Evolutionary conservation across 2,113 vertebrate genomes (phyloP).

Genomic region (Myocastor coypus): DNA sequence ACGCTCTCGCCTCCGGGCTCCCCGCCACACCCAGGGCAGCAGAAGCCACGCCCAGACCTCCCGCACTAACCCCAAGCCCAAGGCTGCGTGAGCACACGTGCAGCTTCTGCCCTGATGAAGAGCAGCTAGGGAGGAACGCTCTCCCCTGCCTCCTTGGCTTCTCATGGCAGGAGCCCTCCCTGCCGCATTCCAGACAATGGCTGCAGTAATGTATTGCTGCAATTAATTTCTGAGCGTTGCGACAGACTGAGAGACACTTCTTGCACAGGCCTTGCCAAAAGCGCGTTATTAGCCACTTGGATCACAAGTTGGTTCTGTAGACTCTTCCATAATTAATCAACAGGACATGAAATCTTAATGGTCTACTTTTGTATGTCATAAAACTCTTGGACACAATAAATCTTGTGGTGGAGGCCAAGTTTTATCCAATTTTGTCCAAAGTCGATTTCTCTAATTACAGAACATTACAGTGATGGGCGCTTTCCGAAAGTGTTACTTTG

Average conservation of each 20-base stretch:
- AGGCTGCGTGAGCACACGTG: rapidly evolving
- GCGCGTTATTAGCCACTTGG: not conserved
- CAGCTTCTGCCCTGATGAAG: not conserved
- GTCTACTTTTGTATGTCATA: not conserved
- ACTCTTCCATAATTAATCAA: conserved; percentile 1
- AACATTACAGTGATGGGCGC: not conserved
- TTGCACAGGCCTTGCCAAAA: conserved; percentile 14
- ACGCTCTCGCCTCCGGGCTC: not conserved
- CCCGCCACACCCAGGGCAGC: not conserved
- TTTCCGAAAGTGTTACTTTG: not conserved
- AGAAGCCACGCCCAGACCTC: not conserved
- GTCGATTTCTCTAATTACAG: conserved; percentile 26
- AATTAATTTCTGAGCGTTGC: conserved; percentile 43
- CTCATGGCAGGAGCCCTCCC: not conserved
- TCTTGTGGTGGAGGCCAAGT: not conserved
- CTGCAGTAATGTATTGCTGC: not conserved
- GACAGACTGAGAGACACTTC: not conserved
- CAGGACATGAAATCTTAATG: not conserved
- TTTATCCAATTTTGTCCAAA: not conserved
- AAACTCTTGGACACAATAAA: not conserved
- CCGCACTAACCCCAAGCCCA: not conserved
- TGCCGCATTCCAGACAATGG: not conserved
- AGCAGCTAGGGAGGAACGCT: not conserved
- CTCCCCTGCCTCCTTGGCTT: not conserved
- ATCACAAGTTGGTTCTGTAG: not conserved